Conservation (phyloP, 2,797 vertebrate species). For the Astyanax mexicanus region DNA sequence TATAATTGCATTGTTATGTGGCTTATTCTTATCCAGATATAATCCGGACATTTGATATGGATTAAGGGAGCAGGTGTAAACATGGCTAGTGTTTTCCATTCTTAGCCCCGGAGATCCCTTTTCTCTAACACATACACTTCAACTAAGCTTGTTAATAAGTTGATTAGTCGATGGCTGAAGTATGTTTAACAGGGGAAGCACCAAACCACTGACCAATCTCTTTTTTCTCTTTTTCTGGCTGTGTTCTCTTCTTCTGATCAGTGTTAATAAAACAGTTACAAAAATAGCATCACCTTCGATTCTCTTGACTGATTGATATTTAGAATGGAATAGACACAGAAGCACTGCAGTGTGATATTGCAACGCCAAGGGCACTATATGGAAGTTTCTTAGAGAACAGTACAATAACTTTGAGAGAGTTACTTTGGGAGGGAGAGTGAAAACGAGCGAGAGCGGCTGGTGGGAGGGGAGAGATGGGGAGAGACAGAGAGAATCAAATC, state of each 20-base stretch:
- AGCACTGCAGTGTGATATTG: slow-evolving; percentile 23
- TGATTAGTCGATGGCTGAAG: neutral
- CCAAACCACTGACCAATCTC: neutral
- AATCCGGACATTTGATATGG: too few species aligned
- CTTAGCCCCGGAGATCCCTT: neutral
- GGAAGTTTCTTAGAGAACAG: slow-evolving; percentile 8
- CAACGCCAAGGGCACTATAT: slow-evolving; percentile 26
- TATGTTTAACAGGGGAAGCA: neutral
- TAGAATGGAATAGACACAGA: slow-evolving; percentile 28
- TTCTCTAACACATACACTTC: neutral
- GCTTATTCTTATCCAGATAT: too few species aligned
- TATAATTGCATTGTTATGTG: too few species aligned
- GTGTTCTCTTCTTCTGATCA: slow-evolving; percentile 11
- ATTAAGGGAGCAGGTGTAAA: too few species aligned
- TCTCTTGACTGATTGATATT: slow-evolving; percentile 13
- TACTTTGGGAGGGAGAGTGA: slow-evolving; percentile 38
- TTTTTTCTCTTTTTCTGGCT: neutral
- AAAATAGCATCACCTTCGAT: neutral
- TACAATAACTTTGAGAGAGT: slow-evolving; percentile 51
- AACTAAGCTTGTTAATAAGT: neutral
- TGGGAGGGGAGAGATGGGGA: slow-evolving; percentile 31
- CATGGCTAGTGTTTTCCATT: too few species aligned
- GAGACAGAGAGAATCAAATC: slow-evolving; percentile 57
- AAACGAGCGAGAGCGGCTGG: slow-evolving; percentile 9
- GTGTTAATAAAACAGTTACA: slow-evolving; percentile 6